Evolutionary conservation across 2,113 vertebrate species (phyloP).

Genomic region (Pelobates fuscus): DNA sequence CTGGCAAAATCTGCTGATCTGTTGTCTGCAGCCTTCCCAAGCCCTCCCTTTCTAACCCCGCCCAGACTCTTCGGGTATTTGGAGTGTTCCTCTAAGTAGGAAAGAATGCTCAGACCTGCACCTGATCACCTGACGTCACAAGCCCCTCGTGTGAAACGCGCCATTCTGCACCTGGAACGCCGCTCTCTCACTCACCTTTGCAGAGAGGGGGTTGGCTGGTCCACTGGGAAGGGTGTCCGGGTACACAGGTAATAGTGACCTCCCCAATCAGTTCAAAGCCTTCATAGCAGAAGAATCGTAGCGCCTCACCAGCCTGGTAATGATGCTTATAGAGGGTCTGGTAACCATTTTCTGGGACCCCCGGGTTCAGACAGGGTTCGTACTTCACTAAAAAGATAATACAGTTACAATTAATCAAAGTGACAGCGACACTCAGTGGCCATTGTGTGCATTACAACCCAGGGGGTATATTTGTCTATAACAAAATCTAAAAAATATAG

Average conservation of each 20-base stretch:
- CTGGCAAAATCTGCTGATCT: too few species aligned
- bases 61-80: too few species aligned
- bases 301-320: constrained; percentile 88
- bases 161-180: too few species aligned
- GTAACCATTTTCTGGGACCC: constrained; percentile 89
- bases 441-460: background rate
- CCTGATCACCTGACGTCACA: too few species aligned
- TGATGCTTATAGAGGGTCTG: constrained; percentile 90
- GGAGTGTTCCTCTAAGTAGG: too few species aligned
- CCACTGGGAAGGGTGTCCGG: constrained; percentile 89
- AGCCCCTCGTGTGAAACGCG: too few species aligned
- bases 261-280: constrained; percentile 90
- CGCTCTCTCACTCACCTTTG: constrained; percentile 81
- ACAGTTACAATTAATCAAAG: background rate
- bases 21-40: too few species aligned
- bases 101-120: too few species aligned
- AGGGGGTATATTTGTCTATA: too few species aligned
- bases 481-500: too few species aligned
- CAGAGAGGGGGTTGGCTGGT: constrained; percentile 89
- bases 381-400: constrained; percentile 83
- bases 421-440: background rate
- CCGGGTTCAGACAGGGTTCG: constrained; percentile 88
- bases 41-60: too few species aligned
- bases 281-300: constrained; percentile 92
- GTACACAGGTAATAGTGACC: constrained; percentile 86